These are phyloP conservation scores for Daphoenositta chrysoptera DNA, from an alignment of 2,113 vertebrate species.

Conservation along the genomic window DNA sequence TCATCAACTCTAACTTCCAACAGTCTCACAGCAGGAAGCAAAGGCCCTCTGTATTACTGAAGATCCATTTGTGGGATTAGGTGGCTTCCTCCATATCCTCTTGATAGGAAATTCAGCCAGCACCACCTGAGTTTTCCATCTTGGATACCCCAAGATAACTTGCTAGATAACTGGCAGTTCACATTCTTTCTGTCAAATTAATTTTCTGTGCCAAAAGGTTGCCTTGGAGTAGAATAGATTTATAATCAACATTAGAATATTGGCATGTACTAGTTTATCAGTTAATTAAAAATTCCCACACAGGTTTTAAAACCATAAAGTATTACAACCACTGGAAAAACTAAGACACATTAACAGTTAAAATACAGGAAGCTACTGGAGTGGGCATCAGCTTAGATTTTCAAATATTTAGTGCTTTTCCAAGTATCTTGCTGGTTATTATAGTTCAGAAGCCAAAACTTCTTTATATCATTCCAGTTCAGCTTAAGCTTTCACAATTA, in stretches of 20 bases:
- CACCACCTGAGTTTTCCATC: background rate
- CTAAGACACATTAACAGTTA: background rate
- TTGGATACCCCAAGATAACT: background rate
- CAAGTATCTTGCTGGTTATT: background rate
- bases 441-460: background rate
- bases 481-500: background rate
- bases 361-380: background rate
- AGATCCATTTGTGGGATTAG: background rate
- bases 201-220: background rate
- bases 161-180: background rate
- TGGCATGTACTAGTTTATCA: background rate
- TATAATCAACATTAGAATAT: background rate
- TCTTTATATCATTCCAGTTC: background rate
- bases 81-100: background rate
- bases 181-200: background rate
- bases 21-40: background rate
- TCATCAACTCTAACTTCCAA: background rate
- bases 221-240: background rate
- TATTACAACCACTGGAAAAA: background rate
- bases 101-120: background rate
- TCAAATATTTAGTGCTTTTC: background rate
- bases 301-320: background rate
- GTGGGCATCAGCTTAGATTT: background rate
- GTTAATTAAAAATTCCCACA: background rate
- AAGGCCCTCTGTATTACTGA: background rate